Conservation (phyloP, 2,113 vertebrate genomes). For the Pollimyrus isidori region DNA sequence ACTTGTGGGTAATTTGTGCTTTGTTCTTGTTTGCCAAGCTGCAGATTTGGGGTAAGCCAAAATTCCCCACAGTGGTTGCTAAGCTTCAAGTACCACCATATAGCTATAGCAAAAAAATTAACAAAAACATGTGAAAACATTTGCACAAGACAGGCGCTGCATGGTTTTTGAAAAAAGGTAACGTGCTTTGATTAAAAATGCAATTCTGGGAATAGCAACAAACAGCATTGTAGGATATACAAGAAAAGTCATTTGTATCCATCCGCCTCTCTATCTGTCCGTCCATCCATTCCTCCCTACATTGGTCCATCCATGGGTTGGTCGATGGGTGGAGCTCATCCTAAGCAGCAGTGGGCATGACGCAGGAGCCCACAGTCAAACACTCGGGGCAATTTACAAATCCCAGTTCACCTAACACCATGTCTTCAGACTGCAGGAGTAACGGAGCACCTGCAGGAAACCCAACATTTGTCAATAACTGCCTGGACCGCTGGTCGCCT, state of each 20-base stretch:
- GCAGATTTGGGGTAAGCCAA: neutral
- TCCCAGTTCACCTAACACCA: neutral
- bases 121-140: neutral
- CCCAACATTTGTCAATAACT: neutral
- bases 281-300: neutral
- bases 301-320: neutral
- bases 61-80: neutral
- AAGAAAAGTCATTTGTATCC: neutral
- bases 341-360: neutral
- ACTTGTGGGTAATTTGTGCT: neutral
- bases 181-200: neutral
- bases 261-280: neutral
- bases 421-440: neutral
- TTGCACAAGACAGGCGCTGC: neutral
- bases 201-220: neutral
- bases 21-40: neutral
- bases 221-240: neutral
- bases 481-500: neutral
- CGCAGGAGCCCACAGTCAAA: neutral
- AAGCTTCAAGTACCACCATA: neutral
- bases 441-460: neutral
- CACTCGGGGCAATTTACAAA: neutral
- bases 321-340: neutral
- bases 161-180: neutral
- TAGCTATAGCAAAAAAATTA: neutral